A percentile compares a stretch with the other conserved stretches of the same genome.
These are phyloP conservation scores for Danio jaintianensis DNA, from an alignment of 2,797 vertebrate genomes.

Conservation along the genomic window DNA sequence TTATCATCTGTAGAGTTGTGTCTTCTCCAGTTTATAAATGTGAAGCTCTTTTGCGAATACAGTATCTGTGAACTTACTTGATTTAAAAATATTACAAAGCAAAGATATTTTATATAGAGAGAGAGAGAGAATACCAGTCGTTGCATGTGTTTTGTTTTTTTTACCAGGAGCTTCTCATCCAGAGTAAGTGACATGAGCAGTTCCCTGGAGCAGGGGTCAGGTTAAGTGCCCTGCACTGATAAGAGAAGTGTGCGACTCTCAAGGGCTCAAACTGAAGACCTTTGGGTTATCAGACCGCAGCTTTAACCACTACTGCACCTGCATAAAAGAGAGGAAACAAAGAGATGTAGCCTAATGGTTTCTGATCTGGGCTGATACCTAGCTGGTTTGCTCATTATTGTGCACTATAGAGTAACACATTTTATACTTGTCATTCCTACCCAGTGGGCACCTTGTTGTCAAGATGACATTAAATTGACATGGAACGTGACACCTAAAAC, in stretches of 20 bases:
- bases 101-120: not conserved
- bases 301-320: not conserved
- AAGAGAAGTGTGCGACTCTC: slow-evolving; percentile 22
- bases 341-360: not conserved
- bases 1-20: too few relatives aligned
- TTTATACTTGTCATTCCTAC: not conserved
- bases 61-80: too few relatives aligned
- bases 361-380: not conserved
- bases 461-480: not conserved
- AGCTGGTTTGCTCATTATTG: not conserved
- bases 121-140: slow-evolving; percentile 35
- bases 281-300: slow-evolving; percentile 5
- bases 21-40: too few relatives aligned
- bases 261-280: not conserved
- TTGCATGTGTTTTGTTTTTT: slow-evolving; percentile 23
- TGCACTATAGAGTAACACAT: not conserved
- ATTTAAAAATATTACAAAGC: too few relatives aligned
- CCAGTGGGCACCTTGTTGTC: not conserved
- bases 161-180: slow-evolving; percentile 2
- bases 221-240: slow-evolving; percentile 1
- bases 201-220: not conserved
- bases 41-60: too few relatives aligned
- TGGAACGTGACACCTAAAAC: too few relatives aligned
- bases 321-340: not conserved
- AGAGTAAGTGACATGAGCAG: not conserved